Evolutionary conservation across 2,888 invertebrate genomes (phyloP).

Genomic region (Mesoligia furuncula): DNA sequence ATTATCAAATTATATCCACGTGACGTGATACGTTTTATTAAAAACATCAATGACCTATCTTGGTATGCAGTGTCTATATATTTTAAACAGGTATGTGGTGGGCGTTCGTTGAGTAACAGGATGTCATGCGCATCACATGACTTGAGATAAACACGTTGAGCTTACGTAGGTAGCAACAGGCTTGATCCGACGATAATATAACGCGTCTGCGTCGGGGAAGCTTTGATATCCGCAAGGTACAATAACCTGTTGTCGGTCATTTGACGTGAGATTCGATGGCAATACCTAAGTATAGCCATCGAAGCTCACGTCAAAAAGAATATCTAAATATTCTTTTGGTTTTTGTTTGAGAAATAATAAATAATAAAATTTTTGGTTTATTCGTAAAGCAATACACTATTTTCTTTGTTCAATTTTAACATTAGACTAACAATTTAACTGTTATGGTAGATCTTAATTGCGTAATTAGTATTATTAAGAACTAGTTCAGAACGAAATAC

Average conservation of each 20-base stretch:
- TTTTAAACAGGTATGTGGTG: slow-evolving; percentile 39
- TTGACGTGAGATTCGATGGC: neutral
- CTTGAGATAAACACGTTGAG: slow-evolving; percentile 47
- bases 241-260: slow-evolving; percentile 62
- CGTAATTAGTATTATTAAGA: neutral
- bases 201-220: slow-evolving; percentile 22
- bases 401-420: neutral
- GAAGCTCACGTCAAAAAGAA: no score
- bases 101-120: slow-evolving; percentile 62
- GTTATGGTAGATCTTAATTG: neutral
- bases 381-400: neutral
- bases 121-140: slow-evolving; percentile 66
- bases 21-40: slow-evolving; percentile 31
- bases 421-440: neutral
- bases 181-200: slow-evolving; percentile 32
- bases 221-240: slow-evolving; percentile 58
- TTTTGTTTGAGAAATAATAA: neutral
- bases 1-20: slow-evolving; percentile 15
- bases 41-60: slow-evolving; percentile 51
- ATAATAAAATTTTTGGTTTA: neutral
- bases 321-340: neutral
- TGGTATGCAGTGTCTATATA: slow-evolving; percentile 22
- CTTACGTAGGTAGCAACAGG: slow-evolving; percentile 65
- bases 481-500: neutral
- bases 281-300: neutral